These are phyloP conservation scores for Hyperoplus immaculatus DNA, from an alignment of 2,797 vertebrate species.

Conservation along the genomic window DNA sequence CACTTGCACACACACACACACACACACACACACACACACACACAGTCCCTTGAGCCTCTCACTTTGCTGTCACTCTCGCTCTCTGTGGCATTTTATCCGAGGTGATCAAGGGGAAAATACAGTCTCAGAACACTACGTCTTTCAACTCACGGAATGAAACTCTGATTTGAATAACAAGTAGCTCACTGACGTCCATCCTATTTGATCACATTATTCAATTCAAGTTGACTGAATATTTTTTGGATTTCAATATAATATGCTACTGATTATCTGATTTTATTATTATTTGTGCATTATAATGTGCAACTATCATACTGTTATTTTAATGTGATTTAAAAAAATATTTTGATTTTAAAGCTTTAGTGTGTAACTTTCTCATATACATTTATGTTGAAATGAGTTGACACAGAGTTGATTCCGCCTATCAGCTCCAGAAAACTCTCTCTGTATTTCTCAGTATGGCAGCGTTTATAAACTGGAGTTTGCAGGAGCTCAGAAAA, in stretches of 20 bases:
- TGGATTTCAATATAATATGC: constrained; percentile 9
- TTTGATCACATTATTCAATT: constrained; percentile 23
- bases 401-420: too few relatives aligned
- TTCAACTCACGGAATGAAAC: constrained; percentile 20
- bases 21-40: constrained; percentile 16
- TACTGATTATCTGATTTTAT: not conserved
- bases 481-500: too few relatives aligned
- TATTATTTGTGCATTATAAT: not conserved
- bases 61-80: constrained; percentile 37
- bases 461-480: too few relatives aligned
- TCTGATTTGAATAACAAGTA: constrained; percentile 10
- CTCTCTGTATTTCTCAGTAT: too few relatives aligned
- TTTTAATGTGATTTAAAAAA: too few relatives aligned
- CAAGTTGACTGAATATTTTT: constrained; percentile 8
- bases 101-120: constrained; percentile 49
- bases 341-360: too few relatives aligned
- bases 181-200: constrained; percentile 4
- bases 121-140: constrained; percentile 43
- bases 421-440: too few relatives aligned
- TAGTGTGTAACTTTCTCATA: too few relatives aligned
- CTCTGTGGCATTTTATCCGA: constrained; percentile 18
- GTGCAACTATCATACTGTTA: not conserved
- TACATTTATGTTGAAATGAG: too few relatives aligned
- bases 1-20: too few relatives aligned
- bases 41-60: constrained; percentile 25